These are phyloP conservation scores for Hanleya hanleyi DNA, from an alignment of 2,888 invertebrate genomes.

Conservation along the genomic window DNA sequence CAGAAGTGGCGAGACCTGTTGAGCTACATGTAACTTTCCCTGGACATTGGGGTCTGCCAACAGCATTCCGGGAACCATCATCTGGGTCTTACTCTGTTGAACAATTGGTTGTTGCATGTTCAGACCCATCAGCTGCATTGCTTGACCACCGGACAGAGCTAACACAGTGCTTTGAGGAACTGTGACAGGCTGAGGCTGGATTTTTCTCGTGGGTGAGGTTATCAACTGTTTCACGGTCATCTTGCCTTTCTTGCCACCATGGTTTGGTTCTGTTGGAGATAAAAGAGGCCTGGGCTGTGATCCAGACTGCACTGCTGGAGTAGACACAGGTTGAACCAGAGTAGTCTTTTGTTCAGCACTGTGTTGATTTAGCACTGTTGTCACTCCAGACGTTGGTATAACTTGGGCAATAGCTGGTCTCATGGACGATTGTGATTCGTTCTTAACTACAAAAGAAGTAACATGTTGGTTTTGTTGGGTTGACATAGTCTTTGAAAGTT, in stretches of 20 bases:
- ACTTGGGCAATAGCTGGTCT: no score
- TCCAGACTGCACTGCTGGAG: no score
- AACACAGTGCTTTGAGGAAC: not conserved
- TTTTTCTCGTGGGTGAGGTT: not conserved
- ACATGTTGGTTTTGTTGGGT: no score
- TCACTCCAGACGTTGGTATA: not conserved
- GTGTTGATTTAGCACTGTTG: not conserved
- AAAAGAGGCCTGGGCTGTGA: not conserved
- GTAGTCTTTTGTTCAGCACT: no score
- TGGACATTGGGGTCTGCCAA: not conserved
- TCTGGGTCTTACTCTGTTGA: not conserved
- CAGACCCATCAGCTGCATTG: slow-evolving; percentile 16
- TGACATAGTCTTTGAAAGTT: no score
- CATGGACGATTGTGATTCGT: no score
- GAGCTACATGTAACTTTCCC: not conserved
- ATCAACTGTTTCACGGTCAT: not conserved
- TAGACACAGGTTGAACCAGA: no score
- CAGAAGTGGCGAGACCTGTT: no score
- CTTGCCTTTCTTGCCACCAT: not conserved
- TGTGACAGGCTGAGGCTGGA: not conserved
- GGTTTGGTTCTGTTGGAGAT: not conserved
- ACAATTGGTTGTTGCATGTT: not conserved
- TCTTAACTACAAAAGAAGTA: no score
- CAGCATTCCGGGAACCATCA: not conserved
- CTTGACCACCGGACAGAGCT: not conserved